Conservation (phyloP, 2,113 vertebrate genomes). For the Hemiprocne comata region DNA sequence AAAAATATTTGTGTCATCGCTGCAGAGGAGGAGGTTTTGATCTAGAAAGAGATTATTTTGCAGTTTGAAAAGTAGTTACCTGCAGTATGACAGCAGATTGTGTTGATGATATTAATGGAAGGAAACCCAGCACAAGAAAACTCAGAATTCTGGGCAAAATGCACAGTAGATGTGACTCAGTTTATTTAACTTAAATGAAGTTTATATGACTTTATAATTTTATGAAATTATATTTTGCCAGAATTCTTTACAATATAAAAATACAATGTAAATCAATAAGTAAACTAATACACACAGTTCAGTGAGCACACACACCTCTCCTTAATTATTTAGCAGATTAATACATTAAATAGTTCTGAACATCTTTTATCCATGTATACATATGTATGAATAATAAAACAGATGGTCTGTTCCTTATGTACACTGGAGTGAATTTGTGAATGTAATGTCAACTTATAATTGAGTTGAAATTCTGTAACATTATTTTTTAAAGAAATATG, state of each 20-base stretch:
- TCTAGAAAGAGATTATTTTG: background rate
- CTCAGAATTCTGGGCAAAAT: background rate
- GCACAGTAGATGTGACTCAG: background rate
- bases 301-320: background rate
- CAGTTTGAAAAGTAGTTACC: conserved; percentile 27
- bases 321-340: conserved; percentile 3
- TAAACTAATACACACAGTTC: background rate
- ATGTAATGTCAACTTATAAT: background rate
- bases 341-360: background rate
- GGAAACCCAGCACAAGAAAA: background rate
- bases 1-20: conserved; percentile 21
- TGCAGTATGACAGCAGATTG: conserved; percentile 5
- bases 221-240: background rate
- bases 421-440: conserved; percentile 6
- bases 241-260: background rate
- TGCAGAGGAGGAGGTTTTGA: background rate
- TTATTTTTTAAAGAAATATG: background rate
- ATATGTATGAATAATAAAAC: conserved; percentile 26
- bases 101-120: conserved; percentile 23
- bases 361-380: background rate
- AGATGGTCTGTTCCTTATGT: background rate
- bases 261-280: background rate
- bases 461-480: background rate
- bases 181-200: background rate
- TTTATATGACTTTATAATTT: no score